Conservation (phyloP, 2,888 invertebrate species). For the Hypselothyrea guttata region DNA sequence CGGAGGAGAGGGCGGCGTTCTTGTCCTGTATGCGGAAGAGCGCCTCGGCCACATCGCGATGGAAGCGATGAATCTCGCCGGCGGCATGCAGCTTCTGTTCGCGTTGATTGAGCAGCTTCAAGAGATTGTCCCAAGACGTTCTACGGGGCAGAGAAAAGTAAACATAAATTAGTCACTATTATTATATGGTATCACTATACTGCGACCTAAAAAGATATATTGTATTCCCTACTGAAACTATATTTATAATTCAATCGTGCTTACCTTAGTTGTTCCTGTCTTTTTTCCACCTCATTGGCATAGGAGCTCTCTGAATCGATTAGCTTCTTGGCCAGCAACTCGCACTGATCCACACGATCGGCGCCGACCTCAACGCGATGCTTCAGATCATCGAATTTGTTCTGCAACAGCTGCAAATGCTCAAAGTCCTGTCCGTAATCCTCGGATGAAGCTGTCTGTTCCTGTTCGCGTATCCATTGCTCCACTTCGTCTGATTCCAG, state of each 20-base stretch:
- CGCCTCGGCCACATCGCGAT: conserved; percentile 96
- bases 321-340: conserved; percentile 93
- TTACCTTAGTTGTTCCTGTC: conserved; percentile 94
- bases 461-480: conserved; percentile 95
- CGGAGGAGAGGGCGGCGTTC: conserved; percentile 91
- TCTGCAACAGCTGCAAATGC: conserved; percentile 91
- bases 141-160: conserved; percentile 81
- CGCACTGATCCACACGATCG: conserved; percentile 94
- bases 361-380: conserved; percentile 94
- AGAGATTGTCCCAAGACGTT: conserved; percentile 92
- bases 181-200: too few species aligned
- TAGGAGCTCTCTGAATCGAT: conserved; percentile 93
- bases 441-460: conserved; percentile 93
- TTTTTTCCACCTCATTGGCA: conserved; percentile 91
- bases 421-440: conserved; percentile 98
- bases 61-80: conserved; percentile 98
- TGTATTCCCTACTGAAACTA: too few species aligned
- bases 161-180: too few species aligned
- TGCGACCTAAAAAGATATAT: too few species aligned
- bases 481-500: conserved; percentile 94
- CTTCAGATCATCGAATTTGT: conserved; percentile 96
- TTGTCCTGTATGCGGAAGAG: conserved; percentile 95
- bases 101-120: conserved; percentile 92
- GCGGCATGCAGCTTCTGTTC: conserved; percentile 95
- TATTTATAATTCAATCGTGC: too few species aligned